Evolutionary conservation across 2,797 vertebrate genomes (phyloP), one percentile per base, ranked within the genome.

Genomic region (Mormyrus proboscirostris): DNA sequence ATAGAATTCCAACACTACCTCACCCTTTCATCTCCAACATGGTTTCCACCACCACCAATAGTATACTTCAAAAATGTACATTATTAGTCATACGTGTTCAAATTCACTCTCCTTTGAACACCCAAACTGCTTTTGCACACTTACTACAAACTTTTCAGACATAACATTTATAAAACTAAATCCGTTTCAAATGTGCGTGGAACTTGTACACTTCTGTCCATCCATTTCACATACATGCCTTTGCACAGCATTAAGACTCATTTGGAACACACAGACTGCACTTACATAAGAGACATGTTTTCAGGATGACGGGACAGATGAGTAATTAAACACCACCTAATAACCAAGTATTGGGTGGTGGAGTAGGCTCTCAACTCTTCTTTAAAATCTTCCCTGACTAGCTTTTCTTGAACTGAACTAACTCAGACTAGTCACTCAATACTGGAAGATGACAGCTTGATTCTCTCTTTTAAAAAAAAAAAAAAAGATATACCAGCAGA

Each of bases 61-160:
- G 47, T 33, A 16, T n/a, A 83, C 16, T 55, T 44, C 19, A 41
- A 85, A 49, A 76, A 9, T 38, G 73, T 84, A 44, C 19, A 83
- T 47, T 47, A 12, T 38, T 47, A 49, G 19, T 88, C 87, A 88
- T n/a, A 83, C n/a, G 8, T 53, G 22, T 38, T 84, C 76, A 83
- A 62, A 89, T 51, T 44, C 51, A 22, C 19, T 22, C 82, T 25
- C 10, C 22, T 50, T 9, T n/a, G 38, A 82, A 82, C 38, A 25
- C 49, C 82, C 44, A 25, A 85, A 85, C 51, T 85, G 49, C n/a
- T 85, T 49, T 3, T 83, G 79, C n/a, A 47, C 79, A 83, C 82
- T 85, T 51, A 25, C 82, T 8, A 85, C 44, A 49, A 85, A 85
- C 82, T n/a, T 85, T 51, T 85, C 82, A 85, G 49, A 85, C 49